Base-by-base conservation (phyloP, 2,888 invertebrate species). In the Melieria omissa region DNA sequence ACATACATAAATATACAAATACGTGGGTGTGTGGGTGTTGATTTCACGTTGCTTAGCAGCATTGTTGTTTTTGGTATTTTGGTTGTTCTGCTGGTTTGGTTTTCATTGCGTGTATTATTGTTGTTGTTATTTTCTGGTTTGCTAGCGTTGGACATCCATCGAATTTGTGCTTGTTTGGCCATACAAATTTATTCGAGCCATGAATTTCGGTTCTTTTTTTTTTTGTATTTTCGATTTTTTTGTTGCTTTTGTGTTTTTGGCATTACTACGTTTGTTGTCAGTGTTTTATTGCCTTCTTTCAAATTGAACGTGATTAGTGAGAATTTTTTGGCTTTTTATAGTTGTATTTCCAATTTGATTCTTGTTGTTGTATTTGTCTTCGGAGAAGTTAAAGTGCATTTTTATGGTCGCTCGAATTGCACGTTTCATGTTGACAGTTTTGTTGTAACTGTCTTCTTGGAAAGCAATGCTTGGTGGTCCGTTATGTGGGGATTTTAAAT, bases 11-110 rank as follows among this genome's bases (percentile, higher is more conserved):
- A 29, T 29, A 29, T 1, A 29, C 29, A 3, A 29, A 3, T 29
- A 29, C 3, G 29, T 29, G 29, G 29, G 41, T 29, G 41, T 41
- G 65, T 65, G 65, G 65, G 65, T 46, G 65, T 65, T n/a, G 29
- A 52, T 65, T 46, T 57, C 57, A 44, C 57, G 65, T 42, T 46
- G 29, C 29, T 29, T 29, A 29, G 29, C 4, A 46, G 29, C 47
- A 9, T 57, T 29, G 8, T 46, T 65, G 16, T 14, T 54, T 65
- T 65, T 16, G 14, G 16, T 55, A 12, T 5, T 55, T 45, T 16
- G 16, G 45, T 8, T 45, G 5, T 45, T 45, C 14, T 16, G 6
- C 8, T 16, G 54, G 46, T 65, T 14, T 14, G 4, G 5, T 41
- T 46, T 64, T 42, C 16, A n/a, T 64, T 16, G 12, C n/a, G 12